Evolutionary conservation across 2,888 invertebrate species (phyloP).

Genomic region (Drosophila quinaria): DNA sequence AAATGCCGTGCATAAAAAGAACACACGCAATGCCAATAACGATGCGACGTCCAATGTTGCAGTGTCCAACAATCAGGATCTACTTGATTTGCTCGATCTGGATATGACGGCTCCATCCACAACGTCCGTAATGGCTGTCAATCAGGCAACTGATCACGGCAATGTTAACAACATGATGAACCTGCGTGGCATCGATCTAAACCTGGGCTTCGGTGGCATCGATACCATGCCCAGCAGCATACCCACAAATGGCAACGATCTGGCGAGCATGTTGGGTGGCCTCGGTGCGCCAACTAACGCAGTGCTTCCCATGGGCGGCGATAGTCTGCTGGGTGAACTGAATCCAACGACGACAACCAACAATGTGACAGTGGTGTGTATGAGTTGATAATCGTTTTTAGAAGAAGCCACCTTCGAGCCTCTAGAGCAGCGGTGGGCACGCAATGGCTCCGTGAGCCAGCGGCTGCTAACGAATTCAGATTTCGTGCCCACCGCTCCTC

Average conservation of each 20-base stretch:
- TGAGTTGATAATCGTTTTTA: neutral
- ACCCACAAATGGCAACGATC: constrained; percentile 84
- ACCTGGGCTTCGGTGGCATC: constrained; percentile 52
- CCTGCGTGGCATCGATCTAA: constrained; percentile 73
- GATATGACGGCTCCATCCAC: constrained; percentile 87
- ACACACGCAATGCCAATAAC: constrained; percentile 86
- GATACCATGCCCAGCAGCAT: constrained; percentile 54
- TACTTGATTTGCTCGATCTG: constrained; percentile 94
- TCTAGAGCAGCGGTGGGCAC: too few relatives aligned
- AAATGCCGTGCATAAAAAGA: constrained; percentile 84
- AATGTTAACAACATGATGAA: constrained; percentile 78
- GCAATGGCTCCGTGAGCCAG: too few relatives aligned
- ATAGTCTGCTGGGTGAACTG: constrained; percentile 78
- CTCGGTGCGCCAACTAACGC: constrained; percentile 25
- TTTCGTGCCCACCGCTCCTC: too few relatives aligned
- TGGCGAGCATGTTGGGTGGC: constrained; percentile 72
- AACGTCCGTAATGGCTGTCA: constrained; percentile 52
- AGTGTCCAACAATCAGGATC: constrained; percentile 89
- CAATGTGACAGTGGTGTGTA: constrained; percentile 76
- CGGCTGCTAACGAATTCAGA: too few relatives aligned
- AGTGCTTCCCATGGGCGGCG: constrained; percentile 32
- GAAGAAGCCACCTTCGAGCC: neutral
- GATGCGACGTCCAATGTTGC: constrained; percentile 62
- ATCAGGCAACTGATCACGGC: constrained; percentile 60
- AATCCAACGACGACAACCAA: constrained; percentile 73